Conservation (phyloP, 2,113 vertebrate species). For the Antechinus flavipes region DNA sequence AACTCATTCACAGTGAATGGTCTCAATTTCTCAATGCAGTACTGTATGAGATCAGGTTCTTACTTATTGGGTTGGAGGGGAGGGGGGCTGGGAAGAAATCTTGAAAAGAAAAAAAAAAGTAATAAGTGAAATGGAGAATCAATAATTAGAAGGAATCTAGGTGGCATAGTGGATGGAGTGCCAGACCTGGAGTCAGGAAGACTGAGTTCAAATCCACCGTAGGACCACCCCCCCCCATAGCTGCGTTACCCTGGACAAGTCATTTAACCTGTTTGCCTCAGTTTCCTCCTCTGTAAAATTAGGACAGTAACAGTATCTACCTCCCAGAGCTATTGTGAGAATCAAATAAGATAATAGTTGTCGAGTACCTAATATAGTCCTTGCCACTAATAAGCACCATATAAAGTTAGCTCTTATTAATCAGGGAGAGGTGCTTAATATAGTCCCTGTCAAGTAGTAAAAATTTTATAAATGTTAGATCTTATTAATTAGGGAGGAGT, state of each 20-base stretch:
- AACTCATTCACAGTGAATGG: too few relatives aligned
- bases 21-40: not conserved
- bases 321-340: not conserved
- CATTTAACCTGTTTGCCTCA: not conserved
- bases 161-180: too few relatives aligned
- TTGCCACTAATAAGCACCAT: not conserved
- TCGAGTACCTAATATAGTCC: not conserved
- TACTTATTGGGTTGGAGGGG: not conserved
- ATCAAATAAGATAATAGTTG: not conserved
- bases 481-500: not conserved
- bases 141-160: too few relatives aligned
- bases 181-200: too few relatives aligned
- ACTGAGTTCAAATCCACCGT: not conserved
- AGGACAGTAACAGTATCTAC: not conserved
- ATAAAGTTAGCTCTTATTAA: not conserved
- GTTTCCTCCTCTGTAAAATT: not conserved
- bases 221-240: not conserved
- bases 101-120: not conserved
- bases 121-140: not conserved
- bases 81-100: too few relatives aligned
- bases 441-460: not conserved
- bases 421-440: not conserved
- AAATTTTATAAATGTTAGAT: not conserved
- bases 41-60: not conserved
- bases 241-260: not conserved